These are phyloP conservation scores for Dioctria rufipes DNA, from an alignment of 2,888 invertebrate species.

Conservation along the genomic window DNA sequence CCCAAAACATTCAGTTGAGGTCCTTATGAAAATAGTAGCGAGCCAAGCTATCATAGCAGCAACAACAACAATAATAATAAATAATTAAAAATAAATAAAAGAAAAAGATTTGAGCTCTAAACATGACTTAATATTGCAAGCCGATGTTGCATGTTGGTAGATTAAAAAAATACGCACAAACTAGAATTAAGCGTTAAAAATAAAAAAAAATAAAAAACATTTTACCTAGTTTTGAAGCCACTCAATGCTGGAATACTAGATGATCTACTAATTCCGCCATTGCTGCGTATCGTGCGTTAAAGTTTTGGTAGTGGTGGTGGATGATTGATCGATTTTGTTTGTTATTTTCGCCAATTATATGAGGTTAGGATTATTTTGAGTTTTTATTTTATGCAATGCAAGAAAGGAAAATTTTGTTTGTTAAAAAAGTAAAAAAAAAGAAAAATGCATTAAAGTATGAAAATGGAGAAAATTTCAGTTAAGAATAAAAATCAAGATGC, in stretches of 20 bases:
- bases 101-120: background rate
- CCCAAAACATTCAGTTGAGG: too few relatives aligned
- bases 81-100: conserved; percentile 1
- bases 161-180: background rate
- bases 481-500: conserved; percentile 36
- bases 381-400: conserved; percentile 49
- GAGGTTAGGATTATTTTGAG: conserved; percentile 49
- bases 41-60: too few relatives aligned
- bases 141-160: too few relatives aligned
- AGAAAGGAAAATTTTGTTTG: conserved; percentile 45
- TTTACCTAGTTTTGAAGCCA: conserved; percentile 70
- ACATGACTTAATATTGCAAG: too few relatives aligned
- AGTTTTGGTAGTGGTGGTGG: conserved; percentile 15
- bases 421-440: conserved; percentile 44
- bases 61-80: background rate
- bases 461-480: conserved; percentile 31
- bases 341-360: conserved; percentile 53
- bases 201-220: conserved; percentile 7
- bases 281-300: conserved; percentile 68
- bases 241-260: conserved; percentile 90
- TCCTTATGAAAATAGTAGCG: too few relatives aligned
- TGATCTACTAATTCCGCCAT: conserved; percentile 87
- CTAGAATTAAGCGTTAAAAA: conserved; percentile 29
- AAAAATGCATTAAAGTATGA: conserved; percentile 41
- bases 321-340: conserved; percentile 54